Conservation (phyloP, 2,797 vertebrate species). For the Danio kyathit region DNA sequence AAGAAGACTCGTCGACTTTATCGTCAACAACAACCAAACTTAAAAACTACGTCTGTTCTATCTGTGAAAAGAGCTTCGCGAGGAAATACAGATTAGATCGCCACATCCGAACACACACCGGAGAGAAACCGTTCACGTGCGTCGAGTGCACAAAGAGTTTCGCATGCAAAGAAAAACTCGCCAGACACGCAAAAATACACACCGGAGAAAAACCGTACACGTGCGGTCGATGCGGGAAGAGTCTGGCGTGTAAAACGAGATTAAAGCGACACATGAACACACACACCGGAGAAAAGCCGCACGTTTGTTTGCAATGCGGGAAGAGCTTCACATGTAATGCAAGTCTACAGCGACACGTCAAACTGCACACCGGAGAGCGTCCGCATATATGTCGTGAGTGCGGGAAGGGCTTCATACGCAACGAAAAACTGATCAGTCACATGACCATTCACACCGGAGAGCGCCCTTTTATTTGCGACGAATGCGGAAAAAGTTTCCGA, state of each 20-base stretch:
- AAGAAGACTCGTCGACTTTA: not conserved
- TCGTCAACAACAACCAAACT: not conserved
- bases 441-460: constrained; percentile 55
- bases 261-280: not conserved
- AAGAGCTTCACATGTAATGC: not conserved
- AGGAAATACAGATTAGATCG: not conserved
- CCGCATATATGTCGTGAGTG: constrained; percentile 13
- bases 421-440: constrained; percentile 69
- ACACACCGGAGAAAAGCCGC: not conserved
- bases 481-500: constrained; percentile 69
- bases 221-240: constrained; percentile 37
- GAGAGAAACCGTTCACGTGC: constrained; percentile 16
- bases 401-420: constrained; percentile 64
- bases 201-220: constrained; percentile 12
- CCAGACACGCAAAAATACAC: no score
- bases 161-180: constrained; percentile 1
- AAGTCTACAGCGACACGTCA: constrained; percentile 4
- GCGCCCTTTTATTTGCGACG: constrained; percentile 62
- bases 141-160: constrained; percentile 29
- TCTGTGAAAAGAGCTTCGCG: not conserved
- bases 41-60: not conserved
- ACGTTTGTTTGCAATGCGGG: not conserved
- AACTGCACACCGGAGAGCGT: constrained; percentile 24
- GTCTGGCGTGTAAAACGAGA: constrained; percentile 6
- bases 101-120: no score